These are phyloP conservation scores for Oxyscelio sp. DNA, from an alignment of 2,888 invertebrate genomes.

Conservation along the genomic window DNA sequence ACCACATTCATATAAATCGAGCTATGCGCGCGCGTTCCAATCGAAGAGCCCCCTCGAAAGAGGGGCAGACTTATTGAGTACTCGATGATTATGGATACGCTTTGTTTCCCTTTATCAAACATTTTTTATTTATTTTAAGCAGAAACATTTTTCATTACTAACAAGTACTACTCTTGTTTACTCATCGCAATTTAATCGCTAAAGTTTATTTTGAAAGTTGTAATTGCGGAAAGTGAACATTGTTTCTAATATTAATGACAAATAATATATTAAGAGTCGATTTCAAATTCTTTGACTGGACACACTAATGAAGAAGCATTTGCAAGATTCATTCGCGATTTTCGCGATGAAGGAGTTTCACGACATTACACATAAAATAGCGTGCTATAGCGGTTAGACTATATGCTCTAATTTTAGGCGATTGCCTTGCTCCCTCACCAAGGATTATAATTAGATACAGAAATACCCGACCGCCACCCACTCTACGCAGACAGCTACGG, in stretches of 20 bases:
- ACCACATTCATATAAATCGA: too few relatives aligned
- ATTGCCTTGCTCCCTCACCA: constrained; percentile 88
- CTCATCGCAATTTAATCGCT: too few relatives aligned
- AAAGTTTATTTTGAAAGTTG: too few relatives aligned
- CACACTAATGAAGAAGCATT: constrained; percentile 67
- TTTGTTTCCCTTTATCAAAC: constrained; percentile 26
- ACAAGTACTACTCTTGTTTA: too few relatives aligned
- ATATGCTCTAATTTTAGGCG: constrained; percentile 88
- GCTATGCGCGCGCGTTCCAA: too few relatives aligned
- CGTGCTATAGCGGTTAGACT: constrained; percentile 84
- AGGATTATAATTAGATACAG: constrained; percentile 88
- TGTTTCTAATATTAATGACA: too few relatives aligned
- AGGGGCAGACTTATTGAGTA: constrained; percentile 65
- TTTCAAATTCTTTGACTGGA: constrained; percentile 50
- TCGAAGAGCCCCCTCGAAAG: constrained; percentile 53
- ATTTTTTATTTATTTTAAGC: too few relatives aligned
- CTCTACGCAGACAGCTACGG: constrained; percentile 79
- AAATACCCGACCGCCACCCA: constrained; percentile 87
- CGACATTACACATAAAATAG: constrained; percentile 83
- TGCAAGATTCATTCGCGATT: constrained; percentile 71
- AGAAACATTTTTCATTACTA: too few relatives aligned
- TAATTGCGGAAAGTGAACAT: too few relatives aligned
- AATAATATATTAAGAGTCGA: too few relatives aligned
- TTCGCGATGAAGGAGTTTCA: constrained; percentile 75
- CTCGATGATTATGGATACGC: constrained; percentile 69